Base-by-base conservation (phyloP, 2,888 invertebrate genomes). In the Athetis lepigone region DNA sequence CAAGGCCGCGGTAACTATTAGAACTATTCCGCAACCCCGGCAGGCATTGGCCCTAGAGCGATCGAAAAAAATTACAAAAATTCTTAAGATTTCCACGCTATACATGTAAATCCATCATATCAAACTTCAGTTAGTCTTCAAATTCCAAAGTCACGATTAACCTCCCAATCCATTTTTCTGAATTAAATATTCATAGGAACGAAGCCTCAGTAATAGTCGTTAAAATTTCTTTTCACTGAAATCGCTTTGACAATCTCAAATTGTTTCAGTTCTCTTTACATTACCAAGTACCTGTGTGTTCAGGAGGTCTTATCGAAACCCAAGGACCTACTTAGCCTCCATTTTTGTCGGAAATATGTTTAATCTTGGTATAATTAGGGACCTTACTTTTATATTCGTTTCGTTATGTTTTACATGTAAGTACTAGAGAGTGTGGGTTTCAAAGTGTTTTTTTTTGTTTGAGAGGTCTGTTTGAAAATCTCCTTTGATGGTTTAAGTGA, bases 321-420 rank as follows among this genome's bases (percentile, higher is more conserved):
- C 3, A 13, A 36, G 16, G 47, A 23, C 5, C 0, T 33, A 33
- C 29, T 1, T 57, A 19, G 1, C 3, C 16, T 9, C 13, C 7
- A n/a, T 33, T 68, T 49, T 37, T 47, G 64, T 36, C 3, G 16
- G 9, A 33, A 60, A 60, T 27, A 59, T 37, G 16, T 29, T 61
- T 29, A 16, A 27, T 16, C 13, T 42, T 63, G 18, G 18, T 25
- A 27, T 63, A 62, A 49, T 63, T 13, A 62, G n/a, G 11, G 29
- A 16, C 19, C 19, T 9, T 18, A 18, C 2, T 23, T 7, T 23
- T n/a, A n/a, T n/a, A n/a, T 11, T 11, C 29, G 13, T 33, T 13
- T 33, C 7, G 11, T 13, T 11, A 2, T 9, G 5, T 33, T 33
- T 33, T 33, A 11, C 29, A 33, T 33, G 27, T 8, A 29, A 9